Conservation (phyloP, 2,888 invertebrate genomes). For the Spisula subtruncata region DNA sequence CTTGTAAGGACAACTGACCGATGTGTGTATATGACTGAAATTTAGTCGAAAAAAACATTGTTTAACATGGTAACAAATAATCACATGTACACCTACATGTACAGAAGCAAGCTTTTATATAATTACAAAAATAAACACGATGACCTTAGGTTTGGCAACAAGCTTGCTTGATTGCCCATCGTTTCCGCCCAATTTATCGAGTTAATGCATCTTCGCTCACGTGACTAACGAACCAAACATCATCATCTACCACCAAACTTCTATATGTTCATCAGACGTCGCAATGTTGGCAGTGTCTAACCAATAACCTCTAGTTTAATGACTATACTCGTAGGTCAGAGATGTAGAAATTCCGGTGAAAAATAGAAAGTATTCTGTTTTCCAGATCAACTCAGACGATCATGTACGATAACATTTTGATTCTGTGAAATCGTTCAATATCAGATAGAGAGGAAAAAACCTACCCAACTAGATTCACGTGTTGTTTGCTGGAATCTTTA, state of each 20-base stretch:
- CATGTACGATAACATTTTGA: conserved; percentile 8
- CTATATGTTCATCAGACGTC: conserved; percentile 4
- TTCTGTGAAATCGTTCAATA: conserved; percentile 23
- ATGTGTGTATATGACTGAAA: no score
- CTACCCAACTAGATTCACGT: neutral
- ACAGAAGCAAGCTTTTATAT: no score
- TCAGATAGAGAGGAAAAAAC: conserved; percentile 3
- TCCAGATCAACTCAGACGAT: conserved; percentile 3
- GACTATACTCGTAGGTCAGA: neutral
- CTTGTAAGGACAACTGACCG: no score
- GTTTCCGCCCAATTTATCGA: no score
- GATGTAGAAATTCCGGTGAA: neutral
- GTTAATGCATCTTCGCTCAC: neutral
- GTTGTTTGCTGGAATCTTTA: neutral
- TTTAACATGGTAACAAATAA: no score
- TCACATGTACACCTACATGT: no score
- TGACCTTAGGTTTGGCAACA: no score
- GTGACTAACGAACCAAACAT: neutral
- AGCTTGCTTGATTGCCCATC: no score
- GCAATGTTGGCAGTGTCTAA: neutral
- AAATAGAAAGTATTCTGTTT: neutral
- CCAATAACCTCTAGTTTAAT: conserved; percentile 20
- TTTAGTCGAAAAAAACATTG: no score
- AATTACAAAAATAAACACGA: no score
- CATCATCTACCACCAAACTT: neutral